Percentiles rank a stretch among this genome's conserved stretches.
phyloP scores from a whole-genome alignment of 2,113 vertebrate species.

The Rhinopomastus cyanomelas region DNA sequence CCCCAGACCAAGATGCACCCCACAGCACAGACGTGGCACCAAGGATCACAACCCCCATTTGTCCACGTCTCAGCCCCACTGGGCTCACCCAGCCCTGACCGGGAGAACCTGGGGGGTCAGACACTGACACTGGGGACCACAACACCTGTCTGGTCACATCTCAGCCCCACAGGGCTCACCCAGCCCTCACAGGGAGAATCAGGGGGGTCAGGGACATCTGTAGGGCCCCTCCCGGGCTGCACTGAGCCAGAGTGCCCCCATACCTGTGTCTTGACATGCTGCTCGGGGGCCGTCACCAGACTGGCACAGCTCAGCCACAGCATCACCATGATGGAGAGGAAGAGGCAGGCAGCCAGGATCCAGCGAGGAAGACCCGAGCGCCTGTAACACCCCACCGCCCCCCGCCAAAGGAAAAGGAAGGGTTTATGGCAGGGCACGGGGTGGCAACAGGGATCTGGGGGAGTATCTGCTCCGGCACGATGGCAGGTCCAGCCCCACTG shows the following conservation, averaged over 20 bases:
- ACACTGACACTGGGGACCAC: accelerated
- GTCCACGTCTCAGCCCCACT: accelerated
- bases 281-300: constrained; percentile 89
- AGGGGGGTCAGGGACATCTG: accelerated
- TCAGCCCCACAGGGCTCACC: neutral
- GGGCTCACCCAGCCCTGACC: accelerated
- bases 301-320: constrained; percentile 97
- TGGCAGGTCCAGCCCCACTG: neutral
- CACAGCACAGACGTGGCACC: accelerated
- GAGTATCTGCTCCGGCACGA: accelerated
- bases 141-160: accelerated
- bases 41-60: accelerated
- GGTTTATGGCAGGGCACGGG: constrained; percentile 14
- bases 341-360: constrained; percentile 93
- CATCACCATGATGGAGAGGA: constrained; percentile 95
- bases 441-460: neutral
- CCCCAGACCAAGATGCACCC: accelerated
- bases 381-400: constrained; percentile 69
- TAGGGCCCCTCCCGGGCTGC: accelerated
- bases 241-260: accelerated
- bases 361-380: constrained; percentile 95
- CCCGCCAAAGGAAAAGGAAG: constrained; percentile 10
- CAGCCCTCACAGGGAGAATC: accelerated
- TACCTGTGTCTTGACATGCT: constrained; percentile 93
- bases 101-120: no score